These are phyloP conservation scores for Cotesia vestalis DNA, from an alignment of 1,140 invertebrate genomes.

Conservation along the genomic window DNA sequence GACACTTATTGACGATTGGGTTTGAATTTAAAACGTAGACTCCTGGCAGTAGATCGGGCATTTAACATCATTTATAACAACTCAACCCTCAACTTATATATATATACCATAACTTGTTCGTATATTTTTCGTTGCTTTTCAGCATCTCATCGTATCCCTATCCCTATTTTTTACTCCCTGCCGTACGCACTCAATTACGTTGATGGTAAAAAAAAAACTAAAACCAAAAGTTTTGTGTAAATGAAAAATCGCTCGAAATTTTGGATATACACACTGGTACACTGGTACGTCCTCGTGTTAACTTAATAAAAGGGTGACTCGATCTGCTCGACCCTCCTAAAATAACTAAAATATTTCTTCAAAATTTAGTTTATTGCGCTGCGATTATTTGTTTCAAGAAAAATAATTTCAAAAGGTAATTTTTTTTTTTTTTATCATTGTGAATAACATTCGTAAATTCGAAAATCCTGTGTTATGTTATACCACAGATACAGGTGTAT, in stretches of 20 bases:
- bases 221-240: constrained; percentile 28
- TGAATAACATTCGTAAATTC: neutral
- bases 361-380: neutral
- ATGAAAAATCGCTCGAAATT: constrained; percentile 46
- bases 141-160: too few species aligned
- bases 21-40: constrained; percentile 42
- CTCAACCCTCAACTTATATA: neutral
- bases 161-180: neutral
- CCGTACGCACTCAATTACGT: neutral
- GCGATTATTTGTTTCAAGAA: constrained; percentile 6
- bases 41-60: neutral
- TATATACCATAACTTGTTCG: constrained; percentile 11
- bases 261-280: constrained; percentile 6
- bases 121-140: neutral
- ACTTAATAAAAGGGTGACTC: constrained; percentile 41
- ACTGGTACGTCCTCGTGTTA: constrained; percentile 31
- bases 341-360: neutral
- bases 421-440: neutral
- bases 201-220: neutral
- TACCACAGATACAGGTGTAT: too few species aligned
- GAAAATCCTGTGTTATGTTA: constrained; percentile 8
- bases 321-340: neutral
- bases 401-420: neutral
- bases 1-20: constrained; percentile 44
- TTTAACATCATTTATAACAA: constrained; percentile 39